Evolutionary conservation across 1,140 invertebrate genomes (phyloP).

Genomic region (Cyclargus thomasi): DNA sequence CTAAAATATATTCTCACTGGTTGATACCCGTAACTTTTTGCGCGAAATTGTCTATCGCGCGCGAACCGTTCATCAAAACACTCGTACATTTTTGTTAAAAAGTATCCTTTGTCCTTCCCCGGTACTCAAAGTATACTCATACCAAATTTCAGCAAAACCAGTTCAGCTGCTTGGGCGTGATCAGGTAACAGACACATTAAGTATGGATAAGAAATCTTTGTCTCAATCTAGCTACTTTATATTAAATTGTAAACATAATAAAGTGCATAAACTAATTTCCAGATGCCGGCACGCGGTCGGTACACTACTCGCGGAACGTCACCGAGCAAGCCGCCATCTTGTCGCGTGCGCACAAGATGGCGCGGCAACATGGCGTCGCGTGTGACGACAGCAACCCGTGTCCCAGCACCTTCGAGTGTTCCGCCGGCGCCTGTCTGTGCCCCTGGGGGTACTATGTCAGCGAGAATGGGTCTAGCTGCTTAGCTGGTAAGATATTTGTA

Average conservation of each 20-base stretch:
- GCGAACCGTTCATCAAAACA: too few relatives aligned
- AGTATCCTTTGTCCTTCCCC: too few relatives aligned
- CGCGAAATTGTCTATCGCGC: too few relatives aligned
- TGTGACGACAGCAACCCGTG: slow-evolving; percentile 31
- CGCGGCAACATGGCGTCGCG: background rate
- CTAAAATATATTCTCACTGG: too few relatives aligned
- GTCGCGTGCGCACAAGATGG: slow-evolving; percentile 16
- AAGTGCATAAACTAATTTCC: background rate
- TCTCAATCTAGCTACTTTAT: too few relatives aligned
- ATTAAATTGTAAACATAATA: background rate
- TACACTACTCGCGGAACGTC: background rate
- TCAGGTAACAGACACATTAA: too few relatives aligned
- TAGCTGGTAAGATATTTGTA: slow-evolving; percentile 42
- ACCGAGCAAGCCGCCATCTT: background rate
- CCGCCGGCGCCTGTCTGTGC: slow-evolving; percentile 43
- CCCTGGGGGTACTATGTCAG: slow-evolving; percentile 47
- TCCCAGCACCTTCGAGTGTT: slow-evolving; percentile 34
- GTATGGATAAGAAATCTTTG: too few relatives aligned
- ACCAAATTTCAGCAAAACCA: too few relatives aligned
- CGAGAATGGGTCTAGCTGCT: slow-evolving; percentile 33
- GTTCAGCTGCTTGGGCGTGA: too few relatives aligned
- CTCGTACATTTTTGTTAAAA: too few relatives aligned
- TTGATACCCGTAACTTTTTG: too few relatives aligned
- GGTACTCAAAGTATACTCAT: too few relatives aligned
- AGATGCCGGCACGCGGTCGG: background rate